These are phyloP conservation scores for Hypolimnas misippus DNA, from an alignment of 2,888 invertebrate species.

Conservation along the genomic window DNA sequence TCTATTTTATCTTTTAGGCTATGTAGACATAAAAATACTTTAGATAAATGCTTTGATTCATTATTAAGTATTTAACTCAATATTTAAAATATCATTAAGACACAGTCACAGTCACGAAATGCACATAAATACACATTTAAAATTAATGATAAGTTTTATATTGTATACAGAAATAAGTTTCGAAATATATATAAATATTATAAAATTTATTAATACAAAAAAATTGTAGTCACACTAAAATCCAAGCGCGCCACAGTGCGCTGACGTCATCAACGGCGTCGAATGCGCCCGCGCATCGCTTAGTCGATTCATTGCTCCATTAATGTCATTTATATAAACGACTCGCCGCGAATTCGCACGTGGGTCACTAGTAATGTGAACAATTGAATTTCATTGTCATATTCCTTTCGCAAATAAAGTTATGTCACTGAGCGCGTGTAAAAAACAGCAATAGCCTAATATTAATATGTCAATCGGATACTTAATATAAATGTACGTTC, in stretches of 20 bases:
- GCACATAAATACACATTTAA: no score
- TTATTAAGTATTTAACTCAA: no score
- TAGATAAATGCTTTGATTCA: no score
- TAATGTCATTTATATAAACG: constrained; percentile 71
- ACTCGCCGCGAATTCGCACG: constrained; percentile 63
- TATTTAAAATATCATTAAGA: no score
- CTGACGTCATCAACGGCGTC: constrained; percentile 64
- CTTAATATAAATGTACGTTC: no score
- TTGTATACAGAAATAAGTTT: not conserved
- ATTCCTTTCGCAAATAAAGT: constrained; percentile 68
- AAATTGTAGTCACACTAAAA: no score
- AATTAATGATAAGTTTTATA: no score
- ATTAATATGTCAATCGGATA: constrained; percentile 10
- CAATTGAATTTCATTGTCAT: constrained; percentile 82
- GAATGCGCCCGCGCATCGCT: constrained; percentile 79
- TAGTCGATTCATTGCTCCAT: constrained; percentile 71
- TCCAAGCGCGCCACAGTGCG: constrained; percentile 21
- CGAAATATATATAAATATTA: no score
- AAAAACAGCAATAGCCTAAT: constrained; percentile 19
- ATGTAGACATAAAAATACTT: no score
- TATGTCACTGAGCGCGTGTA: constrained; percentile 47
- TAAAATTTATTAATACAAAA: no score
- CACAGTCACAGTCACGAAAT: no score
- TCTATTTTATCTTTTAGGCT: no score
- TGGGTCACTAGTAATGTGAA: constrained; percentile 67